phyloP scores from a whole-genome alignment of 2,888 invertebrate species.

The Polymixis flavicincta region DNA sequence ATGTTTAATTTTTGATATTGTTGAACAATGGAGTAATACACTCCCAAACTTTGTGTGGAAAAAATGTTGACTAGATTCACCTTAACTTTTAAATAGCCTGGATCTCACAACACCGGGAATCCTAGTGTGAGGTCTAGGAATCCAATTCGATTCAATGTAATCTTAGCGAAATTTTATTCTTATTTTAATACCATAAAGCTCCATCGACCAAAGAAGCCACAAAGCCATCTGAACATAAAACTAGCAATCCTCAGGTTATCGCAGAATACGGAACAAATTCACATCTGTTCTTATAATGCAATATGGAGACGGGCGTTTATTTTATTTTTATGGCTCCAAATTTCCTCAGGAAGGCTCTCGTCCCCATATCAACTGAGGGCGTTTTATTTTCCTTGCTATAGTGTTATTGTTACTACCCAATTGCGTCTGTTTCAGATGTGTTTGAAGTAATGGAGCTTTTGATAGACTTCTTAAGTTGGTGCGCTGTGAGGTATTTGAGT shows the following conservation, averaged over 20 bases:
- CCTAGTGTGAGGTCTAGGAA: too few species aligned
- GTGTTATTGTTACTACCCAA: constrained; percentile 56
- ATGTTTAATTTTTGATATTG: too few species aligned
- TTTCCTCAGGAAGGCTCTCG: constrained; percentile 59
- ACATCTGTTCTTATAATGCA: constrained; percentile 64
- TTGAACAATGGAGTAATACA: too few species aligned
- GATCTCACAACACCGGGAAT: too few species aligned
- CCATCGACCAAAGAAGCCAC: neutral
- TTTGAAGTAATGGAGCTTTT: constrained; percentile 28
- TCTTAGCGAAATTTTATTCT: too few species aligned
- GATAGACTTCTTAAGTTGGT: constrained; percentile 19
- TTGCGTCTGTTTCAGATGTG: constrained; percentile 27
- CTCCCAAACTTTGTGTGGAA: too few species aligned
- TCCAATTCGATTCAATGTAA: too few species aligned
- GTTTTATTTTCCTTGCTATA: constrained; percentile 45
- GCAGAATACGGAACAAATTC: constrained; percentile 65
- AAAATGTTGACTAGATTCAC: too few species aligned
- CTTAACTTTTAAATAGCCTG: too few species aligned
- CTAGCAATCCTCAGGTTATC: constrained; percentile 45
- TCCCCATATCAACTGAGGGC: constrained; percentile 43
- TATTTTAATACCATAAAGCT: neutral
- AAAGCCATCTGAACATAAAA: constrained; percentile 35
- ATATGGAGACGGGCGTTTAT: constrained; percentile 69
- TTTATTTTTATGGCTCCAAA: constrained; percentile 72
- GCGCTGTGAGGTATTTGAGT: neutral